These are phyloP conservation scores for Nautilus pompilius DNA, from an alignment of 1,140 invertebrate species.

Conservation along the genomic window DNA sequence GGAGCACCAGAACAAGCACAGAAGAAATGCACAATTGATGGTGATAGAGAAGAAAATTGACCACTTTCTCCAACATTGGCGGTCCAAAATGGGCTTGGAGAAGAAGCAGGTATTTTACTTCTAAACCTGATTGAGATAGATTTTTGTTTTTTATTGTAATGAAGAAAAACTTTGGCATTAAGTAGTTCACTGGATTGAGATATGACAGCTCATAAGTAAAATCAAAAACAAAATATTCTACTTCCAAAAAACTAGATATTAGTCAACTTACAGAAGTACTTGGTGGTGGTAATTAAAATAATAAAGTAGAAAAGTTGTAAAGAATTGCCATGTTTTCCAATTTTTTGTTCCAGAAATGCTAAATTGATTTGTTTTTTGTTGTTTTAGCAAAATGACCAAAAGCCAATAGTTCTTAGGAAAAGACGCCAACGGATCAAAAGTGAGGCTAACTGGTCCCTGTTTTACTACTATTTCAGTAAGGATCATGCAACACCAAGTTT, in stretches of 20 bases:
- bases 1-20: conserved; percentile 52
- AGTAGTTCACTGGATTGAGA: too few relatives aligned
- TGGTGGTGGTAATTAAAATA: too few relatives aligned
- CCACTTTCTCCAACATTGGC: conserved; percentile 86
- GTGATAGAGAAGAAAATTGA: conserved; percentile 63
- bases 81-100: conserved; percentile 69
- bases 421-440: conserved; percentile 87
- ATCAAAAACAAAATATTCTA: too few relatives aligned
- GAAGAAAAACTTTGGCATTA: neutral
- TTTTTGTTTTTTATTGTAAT: neutral
- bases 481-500: conserved; percentile 95
- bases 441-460: conserved; percentile 79
- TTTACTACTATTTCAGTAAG: conserved; percentile 94
- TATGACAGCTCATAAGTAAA: too few relatives aligned
- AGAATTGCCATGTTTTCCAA: neutral
- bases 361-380: conserved; percentile 5
- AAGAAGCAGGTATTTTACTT: conserved; percentile 65
- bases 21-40: conserved; percentile 53
- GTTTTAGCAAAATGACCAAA: conserved; percentile 36
- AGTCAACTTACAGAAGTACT: too few relatives aligned
- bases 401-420: conserved; percentile 85
- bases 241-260: too few relatives aligned
- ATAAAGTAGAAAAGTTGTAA: too few relatives aligned
- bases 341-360: neutral
- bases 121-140: too few relatives aligned